A percentile compares a stretch with the other conserved stretches of the same genome.
Evolutionary conservation across 2,113 vertebrate genomes (phyloP).

Genomic region (Platysteira castanea): DNA sequence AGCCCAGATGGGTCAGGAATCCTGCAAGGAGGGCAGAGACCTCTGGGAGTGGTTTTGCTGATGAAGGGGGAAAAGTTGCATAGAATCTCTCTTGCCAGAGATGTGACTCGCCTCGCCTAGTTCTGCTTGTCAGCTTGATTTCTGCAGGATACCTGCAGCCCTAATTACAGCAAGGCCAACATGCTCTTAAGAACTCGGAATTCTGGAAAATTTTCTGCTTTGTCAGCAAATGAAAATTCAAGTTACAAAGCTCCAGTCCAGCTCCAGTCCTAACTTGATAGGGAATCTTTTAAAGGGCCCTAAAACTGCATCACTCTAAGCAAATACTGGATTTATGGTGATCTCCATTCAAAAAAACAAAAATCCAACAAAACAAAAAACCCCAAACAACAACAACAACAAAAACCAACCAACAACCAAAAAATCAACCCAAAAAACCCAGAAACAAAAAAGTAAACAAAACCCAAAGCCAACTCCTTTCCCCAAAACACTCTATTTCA

Average conservation of each 20-base stretch:
- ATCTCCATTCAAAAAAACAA: neutral
- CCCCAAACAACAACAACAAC: neutral
- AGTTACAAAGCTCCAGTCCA: neutral
- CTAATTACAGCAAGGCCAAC: neutral
- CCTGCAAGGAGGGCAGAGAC: neutral
- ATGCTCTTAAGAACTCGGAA: neutral
- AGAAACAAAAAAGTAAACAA: neutral
- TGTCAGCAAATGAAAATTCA: neutral
- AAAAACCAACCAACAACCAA: neutral
- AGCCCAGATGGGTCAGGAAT: neutral
- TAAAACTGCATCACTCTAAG: neutral
- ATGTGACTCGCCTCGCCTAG: neutral
- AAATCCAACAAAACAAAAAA: neutral
- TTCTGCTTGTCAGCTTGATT: conserved; percentile 15
- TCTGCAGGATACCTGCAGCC: neutral
- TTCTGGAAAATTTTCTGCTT: neutral
- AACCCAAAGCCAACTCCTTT: neutral
- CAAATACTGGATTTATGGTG: neutral
- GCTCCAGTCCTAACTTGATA: neutral
- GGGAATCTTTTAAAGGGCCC: neutral
- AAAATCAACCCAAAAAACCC: neutral
- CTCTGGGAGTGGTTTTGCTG: neutral
- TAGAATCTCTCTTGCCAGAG: neutral
- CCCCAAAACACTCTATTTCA: too few relatives aligned
- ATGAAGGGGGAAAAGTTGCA: neutral